Evolutionary conservation across 2,113 vertebrate genomes (phyloP).

Genomic region (Taxidea taxus): DNA sequence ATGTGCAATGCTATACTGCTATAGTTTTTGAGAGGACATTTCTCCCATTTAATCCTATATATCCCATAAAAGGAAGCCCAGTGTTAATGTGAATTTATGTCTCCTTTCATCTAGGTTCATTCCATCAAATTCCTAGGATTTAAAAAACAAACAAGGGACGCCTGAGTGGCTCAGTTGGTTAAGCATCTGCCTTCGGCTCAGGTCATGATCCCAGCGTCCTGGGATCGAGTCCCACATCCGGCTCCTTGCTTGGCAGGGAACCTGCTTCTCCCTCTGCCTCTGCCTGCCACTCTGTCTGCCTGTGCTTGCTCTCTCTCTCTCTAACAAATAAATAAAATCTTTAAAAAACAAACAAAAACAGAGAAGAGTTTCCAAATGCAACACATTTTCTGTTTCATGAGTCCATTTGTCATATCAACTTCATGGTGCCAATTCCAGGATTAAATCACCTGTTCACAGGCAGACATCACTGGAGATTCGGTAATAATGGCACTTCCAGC

Average conservation of each 20-base stretch:
- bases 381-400: conserved; percentile 23
- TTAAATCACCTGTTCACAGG: conserved; percentile 12
- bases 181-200: too few species aligned
- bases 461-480: not conserved
- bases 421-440: not conserved
- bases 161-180: too few species aligned
- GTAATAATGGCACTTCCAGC: conserved; percentile 13
- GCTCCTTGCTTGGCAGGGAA: too few species aligned
- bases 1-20: not conserved
- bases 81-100: not conserved
- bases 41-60: not conserved
- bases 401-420: not conserved
- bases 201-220: too few species aligned
- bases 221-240: too few species aligned
- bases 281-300: too few species aligned
- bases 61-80: not conserved
- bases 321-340: too few species aligned
- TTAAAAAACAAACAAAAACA: not conserved
- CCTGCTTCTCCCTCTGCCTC: too few species aligned
- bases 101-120: not conserved
- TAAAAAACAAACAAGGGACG: not conserved
- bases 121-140: not conserved
- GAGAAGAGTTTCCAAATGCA: conserved; percentile 1
- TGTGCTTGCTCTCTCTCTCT: too few species aligned
- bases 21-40: not conserved